phyloP scores from a whole-genome alignment of 2,888 invertebrate genomes.

The Erannis defoliaria region DNA sequence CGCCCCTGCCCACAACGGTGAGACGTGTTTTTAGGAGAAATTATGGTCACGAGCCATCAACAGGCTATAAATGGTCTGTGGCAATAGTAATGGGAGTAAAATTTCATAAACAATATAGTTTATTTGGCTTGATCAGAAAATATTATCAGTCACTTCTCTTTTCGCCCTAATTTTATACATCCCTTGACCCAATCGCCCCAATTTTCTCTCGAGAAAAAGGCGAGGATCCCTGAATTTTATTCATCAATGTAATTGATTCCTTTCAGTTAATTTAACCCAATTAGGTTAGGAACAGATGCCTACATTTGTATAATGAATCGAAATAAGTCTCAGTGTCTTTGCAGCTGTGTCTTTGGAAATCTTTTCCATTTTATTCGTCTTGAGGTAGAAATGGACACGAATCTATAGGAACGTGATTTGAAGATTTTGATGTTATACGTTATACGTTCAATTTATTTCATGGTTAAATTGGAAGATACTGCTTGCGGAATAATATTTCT shows the following conservation, averaged over 20 bases:
- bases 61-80: no score
- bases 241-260: slow-evolving; percentile 40
- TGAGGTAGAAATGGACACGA: background rate
- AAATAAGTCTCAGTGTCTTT: slow-evolving; percentile 50
- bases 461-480: no score
- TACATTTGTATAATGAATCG: slow-evolving; percentile 57
- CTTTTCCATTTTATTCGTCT: slow-evolving; percentile 16
- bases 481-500: no score
- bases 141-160: slow-evolving; percentile 9
- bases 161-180: slow-evolving; percentile 13
- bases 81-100: no score
- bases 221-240: slow-evolving; percentile 31
- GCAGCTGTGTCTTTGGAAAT: slow-evolving; percentile 31
- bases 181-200: slow-evolving; percentile 22
- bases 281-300: slow-evolving; percentile 53
- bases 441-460: no score
- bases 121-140: background rate
- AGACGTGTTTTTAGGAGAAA: no score
- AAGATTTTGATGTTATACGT: background rate
- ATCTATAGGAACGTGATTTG: background rate
- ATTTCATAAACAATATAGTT: background rate
- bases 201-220: slow-evolving; percentile 19
- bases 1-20: no score
- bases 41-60: no score
- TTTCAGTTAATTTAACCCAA: slow-evolving; percentile 49